Evolutionary conservation across 2,113 vertebrate genomes (phyloP), one percentile per base, ranked within the genome.

Genomic region (Chrysochloris asiatica): DNA sequence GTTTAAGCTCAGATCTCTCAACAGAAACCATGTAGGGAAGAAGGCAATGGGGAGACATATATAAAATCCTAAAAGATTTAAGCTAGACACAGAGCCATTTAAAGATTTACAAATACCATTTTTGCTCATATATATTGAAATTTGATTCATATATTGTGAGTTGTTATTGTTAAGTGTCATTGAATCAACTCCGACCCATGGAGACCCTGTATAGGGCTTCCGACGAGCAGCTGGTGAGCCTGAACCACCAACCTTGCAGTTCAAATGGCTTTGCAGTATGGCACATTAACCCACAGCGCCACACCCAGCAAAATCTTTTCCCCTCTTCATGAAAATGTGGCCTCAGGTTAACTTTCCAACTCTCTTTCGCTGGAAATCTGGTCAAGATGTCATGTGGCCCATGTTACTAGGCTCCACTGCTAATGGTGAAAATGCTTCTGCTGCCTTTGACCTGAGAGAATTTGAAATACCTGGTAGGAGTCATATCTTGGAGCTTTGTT

Each of bases 401-500:
- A 1, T 9, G 21, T 50, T 7, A 4, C 43, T 48, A 50, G 50
- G 75, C 14, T 56, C n/a, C 17, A 0, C 38, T 26, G 14, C 80
- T 48, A 33, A 1, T 4, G 14, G 73, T 52, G 50, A 41, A n/a
- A 6, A 26, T 9, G 41, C 22, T n/a, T 54, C 48, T 47, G 30
- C 17, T 13, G 22, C 71, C 59, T 3, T 56, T 43, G 19, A 10
- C 1, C 59, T 4, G n/a, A 17, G 30, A 12, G 4, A 4, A 0
- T 26, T 33, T 17, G 26, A 6, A 30, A 8, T 6, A 30, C n/a
- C 26, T 47, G 14, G 10, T 3, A 1, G 38, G 6, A 73, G 48
- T 56, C 21, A 0, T 1, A 0, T 7, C 65, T 63, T 12, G 14
- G 30, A 67, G 54, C 13, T 2, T 4, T 33, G 67, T 38, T 2